Percentiles rank a stretch among this genome's conserved stretches.
These are phyloP conservation scores for Ophion obscuratus DNA, from an alignment of 2,888 invertebrate species.

Conservation along the genomic window DNA sequence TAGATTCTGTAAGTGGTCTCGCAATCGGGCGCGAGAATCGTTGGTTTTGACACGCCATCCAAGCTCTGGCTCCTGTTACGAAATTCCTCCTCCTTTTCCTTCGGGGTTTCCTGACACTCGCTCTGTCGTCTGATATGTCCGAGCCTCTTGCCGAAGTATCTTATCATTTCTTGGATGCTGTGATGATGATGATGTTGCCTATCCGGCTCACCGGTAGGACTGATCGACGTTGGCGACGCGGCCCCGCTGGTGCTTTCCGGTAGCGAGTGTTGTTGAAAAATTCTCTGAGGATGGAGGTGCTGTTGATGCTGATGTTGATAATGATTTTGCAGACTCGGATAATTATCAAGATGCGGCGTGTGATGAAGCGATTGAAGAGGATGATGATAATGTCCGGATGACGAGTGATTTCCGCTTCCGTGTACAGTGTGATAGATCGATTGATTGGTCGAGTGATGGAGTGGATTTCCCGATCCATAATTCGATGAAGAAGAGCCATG, in stretches of 20 bases:
- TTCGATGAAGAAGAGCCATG: constrained; percentile 83
- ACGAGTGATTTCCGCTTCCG: constrained; percentile 73
- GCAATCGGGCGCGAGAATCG: constrained; percentile 89
- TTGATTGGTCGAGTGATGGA: constrained; percentile 74
- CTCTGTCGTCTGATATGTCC: constrained; percentile 89
- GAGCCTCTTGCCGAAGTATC: constrained; percentile 91
- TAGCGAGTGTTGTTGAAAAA: constrained; percentile 74
- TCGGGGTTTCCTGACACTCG: constrained; percentile 86
- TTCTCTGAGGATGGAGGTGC: constrained; percentile 69
- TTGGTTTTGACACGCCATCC: constrained; percentile 86
- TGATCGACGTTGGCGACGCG: constrained; percentile 76
- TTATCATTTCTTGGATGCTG: constrained; percentile 91
- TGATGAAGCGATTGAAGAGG: constrained; percentile 73
- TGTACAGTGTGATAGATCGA: constrained; percentile 83
- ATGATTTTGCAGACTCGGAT: constrained; percentile 76
- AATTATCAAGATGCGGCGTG: constrained; percentile 74
- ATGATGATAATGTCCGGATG: constrained; percentile 80
- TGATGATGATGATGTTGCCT: constrained; percentile 86
- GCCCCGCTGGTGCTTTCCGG: constrained; percentile 68
- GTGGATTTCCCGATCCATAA: constrained; percentile 84
- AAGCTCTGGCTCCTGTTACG: constrained; percentile 92
- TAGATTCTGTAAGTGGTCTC: constrained; percentile 93
- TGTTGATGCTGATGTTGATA: constrained; percentile 80
- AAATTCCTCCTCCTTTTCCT: constrained; percentile 87
- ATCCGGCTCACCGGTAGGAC: constrained; percentile 77